Evolutionary conservation across 2,888 invertebrate genomes (phyloP), one percentile per base, ranked within the genome.

Genomic region (Apotomis betuletana): DNA sequence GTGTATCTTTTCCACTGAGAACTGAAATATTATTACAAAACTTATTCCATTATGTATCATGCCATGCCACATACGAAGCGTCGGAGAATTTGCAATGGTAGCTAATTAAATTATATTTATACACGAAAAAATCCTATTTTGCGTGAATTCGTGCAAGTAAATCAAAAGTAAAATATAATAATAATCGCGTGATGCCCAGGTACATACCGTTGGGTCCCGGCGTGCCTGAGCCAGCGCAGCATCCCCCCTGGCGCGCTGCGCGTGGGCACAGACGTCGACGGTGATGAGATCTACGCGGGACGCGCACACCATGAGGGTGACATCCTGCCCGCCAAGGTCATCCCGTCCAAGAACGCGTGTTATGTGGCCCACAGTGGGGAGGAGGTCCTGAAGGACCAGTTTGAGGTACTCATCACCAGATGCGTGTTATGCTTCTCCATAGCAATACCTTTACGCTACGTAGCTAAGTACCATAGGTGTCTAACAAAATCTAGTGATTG

Each of bases 231-330:
- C 83, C 92, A 92, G 81, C 88, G 87, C 79, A 90, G 91, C 79
- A 90, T 93, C 69, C 93, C 93, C 0, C 92, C 92, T 2, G 93
- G 93, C 5, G 93, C 93, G 2, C 81, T 94, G 72, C 84, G 91
- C 57, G 93, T 93, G 38, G 97, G 97, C 36, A 93, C 94, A 1
- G 97, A 97, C 81, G 87, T 87, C 12, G 96, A 97, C 78, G 97
- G 97, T 0, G 93, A 94, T 0, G 91, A 94, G 65, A 96, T 97
- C 80, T 97, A 94, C 84, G 96, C 97, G 0, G 97, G 97, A 0
- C 94, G 97, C 64, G 95, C 95, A 0, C 94, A 89, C 70, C 95
- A 96, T 79, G 93, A 94, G 73, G 96, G 96, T 0, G 95, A 96
- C 80, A 93, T 95, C 82, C 79, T 96, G 0, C 96, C 96, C 3